Conservation (phyloP, 2,113 vertebrate genomes). For the Chloropsis hardwickii region DNA sequence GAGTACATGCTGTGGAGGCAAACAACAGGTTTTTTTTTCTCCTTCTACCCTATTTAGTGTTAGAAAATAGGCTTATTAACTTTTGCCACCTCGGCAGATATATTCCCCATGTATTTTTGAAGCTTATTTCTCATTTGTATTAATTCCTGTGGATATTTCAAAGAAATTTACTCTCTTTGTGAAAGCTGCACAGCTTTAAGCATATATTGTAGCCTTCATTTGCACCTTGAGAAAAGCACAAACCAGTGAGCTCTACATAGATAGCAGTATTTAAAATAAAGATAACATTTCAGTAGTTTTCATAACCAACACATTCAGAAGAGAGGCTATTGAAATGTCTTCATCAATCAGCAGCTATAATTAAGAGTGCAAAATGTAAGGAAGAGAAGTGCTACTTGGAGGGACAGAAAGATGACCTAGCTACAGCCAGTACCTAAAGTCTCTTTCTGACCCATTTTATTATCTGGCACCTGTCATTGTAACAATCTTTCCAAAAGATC, state of each 20-base stretch:
- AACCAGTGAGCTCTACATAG: not conserved
- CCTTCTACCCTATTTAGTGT: constrained; percentile 70
- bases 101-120: constrained; percentile 68
- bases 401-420: constrained; percentile 47
- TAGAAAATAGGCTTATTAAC: constrained; percentile 77
- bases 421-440: constrained; percentile 13
- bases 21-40: constrained; percentile 75
- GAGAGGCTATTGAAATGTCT: constrained; percentile 31
- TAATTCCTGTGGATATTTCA: constrained; percentile 25
- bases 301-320: not conserved
- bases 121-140: constrained; percentile 54
- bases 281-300: constrained; percentile 20
- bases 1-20: constrained; percentile 79
- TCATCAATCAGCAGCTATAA: constrained; percentile 4
- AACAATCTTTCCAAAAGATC: constrained; percentile 86
- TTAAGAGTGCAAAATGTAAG: not conserved
- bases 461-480: constrained; percentile 90
- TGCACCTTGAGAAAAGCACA: not conserved
- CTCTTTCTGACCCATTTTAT: constrained; percentile 84
- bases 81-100: constrained; percentile 70
- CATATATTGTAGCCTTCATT: not conserved
- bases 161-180: not conserved
- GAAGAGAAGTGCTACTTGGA: not conserved
- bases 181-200: not conserved
- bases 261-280: not conserved